Conservation (phyloP, 2,888 invertebrate genomes). For the Lucinisca nassula region DNA sequence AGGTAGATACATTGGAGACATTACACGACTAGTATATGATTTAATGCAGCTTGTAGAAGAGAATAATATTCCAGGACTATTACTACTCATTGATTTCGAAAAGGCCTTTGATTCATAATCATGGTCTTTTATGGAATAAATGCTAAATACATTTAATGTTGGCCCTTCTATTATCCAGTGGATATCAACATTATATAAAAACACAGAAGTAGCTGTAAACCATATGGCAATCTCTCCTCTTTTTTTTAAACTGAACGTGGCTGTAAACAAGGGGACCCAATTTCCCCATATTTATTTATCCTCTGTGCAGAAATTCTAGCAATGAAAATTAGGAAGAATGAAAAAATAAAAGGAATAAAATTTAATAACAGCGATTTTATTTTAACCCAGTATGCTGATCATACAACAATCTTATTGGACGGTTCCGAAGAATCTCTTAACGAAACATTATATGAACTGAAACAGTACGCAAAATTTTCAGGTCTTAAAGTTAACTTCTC, state of each 20-base stretch:
- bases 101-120: too few relatives aligned
- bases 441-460: background rate
- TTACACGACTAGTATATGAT: background rate
- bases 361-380: background rate
- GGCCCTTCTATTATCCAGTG: too few relatives aligned
- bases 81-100: background rate
- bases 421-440: background rate
- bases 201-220: background rate
- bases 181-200: background rate
- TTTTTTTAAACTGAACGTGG: background rate
- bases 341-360: background rate
- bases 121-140: background rate
- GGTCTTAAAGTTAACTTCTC: background rate
- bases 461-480: background rate
- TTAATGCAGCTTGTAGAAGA: background rate
- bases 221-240: background rate
- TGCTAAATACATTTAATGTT: background rate
- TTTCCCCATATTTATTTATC: background rate
- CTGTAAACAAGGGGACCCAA: background rate
- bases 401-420: background rate
- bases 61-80: background rate
- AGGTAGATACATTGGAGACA: background rate
- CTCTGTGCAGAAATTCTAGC: background rate
- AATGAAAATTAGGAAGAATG: background rate
- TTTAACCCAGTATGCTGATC: background rate